Percentiles rank a stretch among this genome's conserved stretches.
Evolutionary conservation across 2,113 vertebrate genomes (phyloP).

Genomic region (Myxocyprinus asiaticus): DNA sequence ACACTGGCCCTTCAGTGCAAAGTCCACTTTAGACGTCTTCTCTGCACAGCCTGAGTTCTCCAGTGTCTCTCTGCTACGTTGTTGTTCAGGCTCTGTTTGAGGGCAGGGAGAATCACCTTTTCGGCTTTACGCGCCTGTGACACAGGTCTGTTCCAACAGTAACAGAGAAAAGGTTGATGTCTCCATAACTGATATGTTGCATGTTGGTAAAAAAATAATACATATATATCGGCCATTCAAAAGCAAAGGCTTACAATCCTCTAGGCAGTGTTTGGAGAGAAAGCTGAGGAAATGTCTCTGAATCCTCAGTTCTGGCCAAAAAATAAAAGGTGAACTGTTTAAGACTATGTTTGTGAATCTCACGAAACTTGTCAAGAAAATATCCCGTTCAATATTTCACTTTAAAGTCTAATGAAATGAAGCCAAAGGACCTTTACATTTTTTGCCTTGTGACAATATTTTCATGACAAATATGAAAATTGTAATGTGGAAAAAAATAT

Average conservation of each 20-base stretch:
- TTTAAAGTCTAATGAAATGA: too few species aligned
- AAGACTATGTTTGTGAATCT: too few species aligned
- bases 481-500: too few species aligned
- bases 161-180: not conserved
- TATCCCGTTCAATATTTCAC: too few species aligned
- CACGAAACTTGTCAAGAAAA: too few species aligned
- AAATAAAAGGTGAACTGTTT: too few species aligned
- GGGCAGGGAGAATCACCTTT: slow-evolving; percentile 72
- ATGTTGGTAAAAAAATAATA: not conserved
- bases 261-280: slow-evolving; percentile 62
- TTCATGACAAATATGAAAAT: too few species aligned
- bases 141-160: slow-evolving; percentile 52
- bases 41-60: slow-evolving; percentile 70
- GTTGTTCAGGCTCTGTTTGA: slow-evolving; percentile 73
- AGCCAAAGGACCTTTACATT: too few species aligned
- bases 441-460: too few species aligned
- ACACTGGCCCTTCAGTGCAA: slow-evolving; percentile 55
- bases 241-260: slow-evolving; percentile 68
- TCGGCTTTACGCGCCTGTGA: slow-evolving; percentile 55
- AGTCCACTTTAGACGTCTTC: slow-evolving; percentile 65
- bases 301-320: slow-evolving; percentile 59
- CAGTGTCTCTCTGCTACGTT: slow-evolving; percentile 74
- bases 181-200: not conserved
- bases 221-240: slow-evolving; percentile 18
- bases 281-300: slow-evolving; percentile 71